Percentiles rank a stretch among this genome's conserved stretches.
phyloP scores from a whole-genome alignment of 2,797 vertebrate species.

The Lindbergichthys nudifrons region DNA sequence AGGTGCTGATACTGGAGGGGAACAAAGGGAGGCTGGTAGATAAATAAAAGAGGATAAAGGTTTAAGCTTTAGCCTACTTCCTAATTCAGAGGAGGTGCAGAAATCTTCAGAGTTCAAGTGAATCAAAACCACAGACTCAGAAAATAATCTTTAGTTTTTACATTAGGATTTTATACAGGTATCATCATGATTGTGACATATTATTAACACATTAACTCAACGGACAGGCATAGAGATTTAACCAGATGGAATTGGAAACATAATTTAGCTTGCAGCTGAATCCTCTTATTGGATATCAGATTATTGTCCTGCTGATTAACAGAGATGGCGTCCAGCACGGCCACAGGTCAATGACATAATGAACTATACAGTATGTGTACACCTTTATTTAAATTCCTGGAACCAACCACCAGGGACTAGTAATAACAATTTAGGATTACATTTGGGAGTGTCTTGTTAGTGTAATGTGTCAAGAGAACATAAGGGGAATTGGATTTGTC shows the following conservation, averaged over 20 bases:
- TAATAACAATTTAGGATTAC: conserved; percentile 53
- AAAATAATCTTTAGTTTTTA: conserved; percentile 10
- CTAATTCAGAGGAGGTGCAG: conserved; percentile 21
- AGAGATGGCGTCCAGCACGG: conserved; percentile 15
- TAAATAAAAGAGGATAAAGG: conserved; percentile 68
- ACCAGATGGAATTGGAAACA: background rate
- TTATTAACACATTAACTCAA: background rate
- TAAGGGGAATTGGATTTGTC: conserved; percentile 22
- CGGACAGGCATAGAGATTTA: background rate
- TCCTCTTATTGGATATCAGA: conserved; percentile 61
- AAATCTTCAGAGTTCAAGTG: conserved; percentile 8
- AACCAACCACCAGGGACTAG: conserved; percentile 7
- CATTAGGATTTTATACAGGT: conserved; percentile 1
- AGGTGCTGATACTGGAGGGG: conserved; percentile 8
- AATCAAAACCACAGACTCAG: background rate
- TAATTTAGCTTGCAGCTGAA: conserved; percentile 31
- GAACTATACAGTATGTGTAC: background rate
- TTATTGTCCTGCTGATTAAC: conserved; percentile 52
- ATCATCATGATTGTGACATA: background rate
- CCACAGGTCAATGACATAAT: background rate
- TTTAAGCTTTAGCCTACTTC: conserved; percentile 61
- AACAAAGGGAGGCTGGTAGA: conserved; percentile 48
- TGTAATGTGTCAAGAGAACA: conserved; percentile 22
- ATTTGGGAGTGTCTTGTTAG: conserved; percentile 38
- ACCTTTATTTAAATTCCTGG: conserved; percentile 24